Evolutionary conservation across 2,888 invertebrate genomes (phyloP).

Genomic region (Minunthozetes semirufus): DNA sequence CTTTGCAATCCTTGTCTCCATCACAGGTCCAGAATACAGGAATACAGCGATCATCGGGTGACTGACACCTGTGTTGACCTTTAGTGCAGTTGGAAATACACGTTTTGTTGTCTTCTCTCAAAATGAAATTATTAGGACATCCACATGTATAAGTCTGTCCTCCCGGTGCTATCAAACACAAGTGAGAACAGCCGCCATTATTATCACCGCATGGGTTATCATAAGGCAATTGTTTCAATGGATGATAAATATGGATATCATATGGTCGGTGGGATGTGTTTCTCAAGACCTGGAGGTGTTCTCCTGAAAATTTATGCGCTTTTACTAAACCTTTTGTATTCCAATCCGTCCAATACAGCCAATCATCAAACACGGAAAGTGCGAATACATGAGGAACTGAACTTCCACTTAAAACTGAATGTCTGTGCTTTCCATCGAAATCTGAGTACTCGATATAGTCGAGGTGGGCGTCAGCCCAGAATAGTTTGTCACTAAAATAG

Average conservation of each 20-base stretch:
- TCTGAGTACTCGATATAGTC: conserved; percentile 89
- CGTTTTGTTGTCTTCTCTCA: conserved; percentile 69
- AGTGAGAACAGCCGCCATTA: conserved; percentile 92
- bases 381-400: conserved; percentile 93
- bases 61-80: conserved; percentile 71
- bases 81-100: conserved; percentile 90
- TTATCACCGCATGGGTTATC: conserved; percentile 81
- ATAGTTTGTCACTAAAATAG: conserved; percentile 87
- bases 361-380: conserved; percentile 84
- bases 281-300: conserved; percentile 62
- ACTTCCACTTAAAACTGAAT: conserved; percentile 67
- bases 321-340: conserved; percentile 83
- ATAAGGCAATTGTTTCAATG: conserved; percentile 73
- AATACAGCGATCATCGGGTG: conserved; percentile 61
- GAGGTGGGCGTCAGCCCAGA: conserved; percentile 96
- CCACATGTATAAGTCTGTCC: conserved; percentile 68
- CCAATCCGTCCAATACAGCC: conserved; percentile 95
- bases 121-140: conserved; percentile 89
- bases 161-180: conserved; percentile 79
- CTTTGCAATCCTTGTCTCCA: conserved; percentile 36
- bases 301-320: conserved; percentile 79
- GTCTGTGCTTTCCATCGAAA: conserved; percentile 79
- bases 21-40: conserved; percentile 71
- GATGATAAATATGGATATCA: conserved; percentile 86
- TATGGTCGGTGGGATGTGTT: conserved; percentile 93